A percentile compares a stretch with the other conserved stretches of the same genome.
These are phyloP conservation scores for Apeira syringaria DNA, from an alignment of 2,888 invertebrate species.

Conservation along the genomic window DNA sequence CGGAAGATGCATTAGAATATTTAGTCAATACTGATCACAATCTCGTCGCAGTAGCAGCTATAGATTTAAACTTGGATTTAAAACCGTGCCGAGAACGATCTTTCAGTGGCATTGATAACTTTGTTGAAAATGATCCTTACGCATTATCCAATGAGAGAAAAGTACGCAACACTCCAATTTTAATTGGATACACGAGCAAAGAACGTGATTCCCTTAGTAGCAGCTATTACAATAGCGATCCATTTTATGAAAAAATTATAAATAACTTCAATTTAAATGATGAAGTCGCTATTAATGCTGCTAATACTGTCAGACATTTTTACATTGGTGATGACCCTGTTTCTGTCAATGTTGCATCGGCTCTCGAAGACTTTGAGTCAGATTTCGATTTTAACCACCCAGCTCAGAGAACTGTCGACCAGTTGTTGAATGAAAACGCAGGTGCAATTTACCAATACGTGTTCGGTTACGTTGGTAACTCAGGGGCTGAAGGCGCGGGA, in stretches of 20 bases:
- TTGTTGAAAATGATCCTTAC: slow-evolving; percentile 62
- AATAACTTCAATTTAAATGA: slow-evolving; percentile 61
- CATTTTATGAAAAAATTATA: slow-evolving; percentile 55
- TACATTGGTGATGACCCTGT: slow-evolving; percentile 67
- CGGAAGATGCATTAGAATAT: slow-evolving; percentile 59
- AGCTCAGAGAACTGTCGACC: slow-evolving; percentile 54
- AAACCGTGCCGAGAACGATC: slow-evolving; percentile 69
- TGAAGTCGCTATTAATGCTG: slow-evolving; percentile 43
- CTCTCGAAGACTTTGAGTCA: slow-evolving; percentile 60
- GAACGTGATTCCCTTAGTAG: slow-evolving; percentile 45
- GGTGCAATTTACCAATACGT: slow-evolving; percentile 63
- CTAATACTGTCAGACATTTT: slow-evolving; percentile 55
- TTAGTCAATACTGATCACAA: slow-evolving; percentile 49
- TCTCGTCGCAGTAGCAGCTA: slow-evolving; percentile 58
- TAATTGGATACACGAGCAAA: slow-evolving; percentile 65
- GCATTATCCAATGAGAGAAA: slow-evolving; percentile 58
- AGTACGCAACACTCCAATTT: slow-evolving; percentile 58
- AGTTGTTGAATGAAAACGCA: slow-evolving; percentile 56
- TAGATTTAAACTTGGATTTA: slow-evolving; percentile 51
- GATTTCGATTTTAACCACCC: slow-evolving; percentile 68
- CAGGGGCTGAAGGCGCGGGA: slow-evolving; percentile 43
- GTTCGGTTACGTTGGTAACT: slow-evolving; percentile 57
- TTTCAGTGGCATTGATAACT: slow-evolving; percentile 64
- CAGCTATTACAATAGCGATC: slow-evolving; percentile 55
- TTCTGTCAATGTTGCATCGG: slow-evolving; percentile 41